These are phyloP conservation scores for Tauraco erythrolophus DNA, from an alignment of 2,113 vertebrate species.

Conservation along the genomic window DNA sequence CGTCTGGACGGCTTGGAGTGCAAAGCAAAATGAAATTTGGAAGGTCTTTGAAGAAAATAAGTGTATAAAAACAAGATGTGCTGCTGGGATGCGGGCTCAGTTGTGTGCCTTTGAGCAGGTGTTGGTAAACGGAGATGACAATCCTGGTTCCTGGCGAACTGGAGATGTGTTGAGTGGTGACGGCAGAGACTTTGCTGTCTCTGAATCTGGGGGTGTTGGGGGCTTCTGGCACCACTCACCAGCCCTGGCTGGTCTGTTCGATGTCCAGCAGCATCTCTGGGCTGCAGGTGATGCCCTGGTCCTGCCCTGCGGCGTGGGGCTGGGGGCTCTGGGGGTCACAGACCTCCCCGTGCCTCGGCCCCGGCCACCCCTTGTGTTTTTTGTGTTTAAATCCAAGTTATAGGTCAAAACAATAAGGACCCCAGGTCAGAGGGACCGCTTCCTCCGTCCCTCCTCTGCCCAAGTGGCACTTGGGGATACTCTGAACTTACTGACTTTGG, in stretches of 20 bases:
- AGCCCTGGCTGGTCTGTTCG: not conserved
- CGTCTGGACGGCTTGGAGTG: accelerated
- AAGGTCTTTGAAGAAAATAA: not conserved
- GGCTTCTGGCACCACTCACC: not conserved
- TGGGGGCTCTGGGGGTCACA: not conserved
- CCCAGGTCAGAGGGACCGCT: not conserved
- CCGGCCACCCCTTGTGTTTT: not conserved
- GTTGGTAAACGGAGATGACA: not conserved
- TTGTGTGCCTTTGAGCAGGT: not conserved
- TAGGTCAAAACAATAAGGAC: not conserved
- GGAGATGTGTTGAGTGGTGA: not conserved
- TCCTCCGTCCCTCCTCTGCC: not conserved
- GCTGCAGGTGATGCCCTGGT: not conserved
- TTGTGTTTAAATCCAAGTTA: not conserved
- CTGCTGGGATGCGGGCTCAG: not conserved
- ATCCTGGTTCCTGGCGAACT: not conserved
- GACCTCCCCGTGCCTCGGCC: not conserved
- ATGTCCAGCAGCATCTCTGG: too few relatives aligned
- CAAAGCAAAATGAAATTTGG: not conserved
- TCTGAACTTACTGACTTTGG: not conserved
- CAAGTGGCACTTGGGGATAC: not conserved
- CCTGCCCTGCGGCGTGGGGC: accelerated
- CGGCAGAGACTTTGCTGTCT: not conserved
- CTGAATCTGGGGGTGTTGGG: not conserved
- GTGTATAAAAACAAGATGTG: not conserved